A percentile compares a stretch with the other conserved stretches of the same genome.
Evolutionary conservation across 2,797 vertebrate genomes (phyloP).

Genomic region (Arnoldichthys spilopterus): DNA sequence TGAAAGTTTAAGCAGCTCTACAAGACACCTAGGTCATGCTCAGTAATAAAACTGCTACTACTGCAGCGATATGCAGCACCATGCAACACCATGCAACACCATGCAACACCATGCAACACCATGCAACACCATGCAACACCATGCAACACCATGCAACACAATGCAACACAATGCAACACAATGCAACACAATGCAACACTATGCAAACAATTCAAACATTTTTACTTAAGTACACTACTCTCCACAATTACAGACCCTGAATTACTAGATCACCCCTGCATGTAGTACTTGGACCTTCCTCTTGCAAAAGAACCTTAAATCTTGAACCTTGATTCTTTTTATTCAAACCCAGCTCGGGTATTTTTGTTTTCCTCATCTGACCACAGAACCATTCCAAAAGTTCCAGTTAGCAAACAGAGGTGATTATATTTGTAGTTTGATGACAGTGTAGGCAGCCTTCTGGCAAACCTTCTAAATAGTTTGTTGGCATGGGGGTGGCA

Average conservation of each 20-base stretch:
- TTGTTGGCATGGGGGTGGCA: neutral
- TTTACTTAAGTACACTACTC: neutral
- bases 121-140: too few species aligned
- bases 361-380: neutral
- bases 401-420: neutral
- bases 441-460: neutral
- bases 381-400: neutral
- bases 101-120: too few species aligned
- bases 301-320: neutral
- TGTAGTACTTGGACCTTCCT: too few species aligned
- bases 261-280: too few species aligned
- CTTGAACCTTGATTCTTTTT: neutral
- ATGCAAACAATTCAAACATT: neutral
- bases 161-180: neutral
- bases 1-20: too few species aligned
- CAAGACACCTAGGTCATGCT: too few species aligned
- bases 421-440: neutral
- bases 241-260: neutral
- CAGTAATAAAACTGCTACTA: too few species aligned
- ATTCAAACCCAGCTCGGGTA: neutral
- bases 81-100: too few species aligned
- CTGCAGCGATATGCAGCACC: too few species aligned
- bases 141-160: too few species aligned
- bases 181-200: neutral
- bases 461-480: neutral